A percentile compares a stretch with the other conserved stretches of the same genome.
phyloP scores from a whole-genome alignment of 2,888 invertebrate genomes.

The Smittia aterrima region DNA sequence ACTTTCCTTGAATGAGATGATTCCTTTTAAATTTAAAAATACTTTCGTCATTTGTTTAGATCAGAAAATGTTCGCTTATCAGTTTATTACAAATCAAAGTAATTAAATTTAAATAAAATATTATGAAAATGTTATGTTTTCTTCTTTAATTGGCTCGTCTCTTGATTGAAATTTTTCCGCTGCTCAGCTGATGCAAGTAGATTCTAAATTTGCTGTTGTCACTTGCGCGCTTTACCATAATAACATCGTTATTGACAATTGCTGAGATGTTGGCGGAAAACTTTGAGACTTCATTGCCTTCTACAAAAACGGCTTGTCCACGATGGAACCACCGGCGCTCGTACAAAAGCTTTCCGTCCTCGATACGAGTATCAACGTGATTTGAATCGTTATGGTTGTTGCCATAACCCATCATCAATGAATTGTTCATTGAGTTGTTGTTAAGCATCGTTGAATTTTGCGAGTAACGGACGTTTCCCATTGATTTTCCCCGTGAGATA shows the following conservation, averaged over 20 bases:
- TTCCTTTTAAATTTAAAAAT: too few relatives aligned
- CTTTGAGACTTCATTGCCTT: constrained; percentile 80
- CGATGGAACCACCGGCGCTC: constrained; percentile 94
- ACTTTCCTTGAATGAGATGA: constrained; percentile 5
- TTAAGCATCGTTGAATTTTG: constrained; percentile 8
- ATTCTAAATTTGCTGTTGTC: constrained; percentile 81
- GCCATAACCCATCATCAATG: constrained; percentile 34
- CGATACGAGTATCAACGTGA: constrained; percentile 78
- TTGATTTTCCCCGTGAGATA: constrained; percentile 64
- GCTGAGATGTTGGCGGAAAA: constrained; percentile 88
- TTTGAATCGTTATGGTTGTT: constrained; percentile 42
- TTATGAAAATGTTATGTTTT: too few relatives aligned
- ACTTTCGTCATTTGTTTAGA: too few relatives aligned
- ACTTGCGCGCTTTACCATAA: constrained; percentile 82
- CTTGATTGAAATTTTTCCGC: constrained; percentile 85
- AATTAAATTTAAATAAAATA: too few relatives aligned
- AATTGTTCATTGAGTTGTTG: constrained; percentile 4
- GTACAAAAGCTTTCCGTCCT: constrained; percentile 90
- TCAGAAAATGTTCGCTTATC: too few relatives aligned
- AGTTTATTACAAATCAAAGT: too few relatives aligned
- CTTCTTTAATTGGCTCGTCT: constrained; percentile 69
- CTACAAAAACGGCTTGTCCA: constrained; percentile 88
- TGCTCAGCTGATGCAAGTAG: constrained; percentile 76
- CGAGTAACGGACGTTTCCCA: constrained; percentile 42
- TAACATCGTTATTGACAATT: constrained; percentile 86